Evolutionary conservation across 2,113 vertebrate species (phyloP), one percentile per base, ranked within the genome.

Genomic region (Eupsittula cactorum): DNA sequence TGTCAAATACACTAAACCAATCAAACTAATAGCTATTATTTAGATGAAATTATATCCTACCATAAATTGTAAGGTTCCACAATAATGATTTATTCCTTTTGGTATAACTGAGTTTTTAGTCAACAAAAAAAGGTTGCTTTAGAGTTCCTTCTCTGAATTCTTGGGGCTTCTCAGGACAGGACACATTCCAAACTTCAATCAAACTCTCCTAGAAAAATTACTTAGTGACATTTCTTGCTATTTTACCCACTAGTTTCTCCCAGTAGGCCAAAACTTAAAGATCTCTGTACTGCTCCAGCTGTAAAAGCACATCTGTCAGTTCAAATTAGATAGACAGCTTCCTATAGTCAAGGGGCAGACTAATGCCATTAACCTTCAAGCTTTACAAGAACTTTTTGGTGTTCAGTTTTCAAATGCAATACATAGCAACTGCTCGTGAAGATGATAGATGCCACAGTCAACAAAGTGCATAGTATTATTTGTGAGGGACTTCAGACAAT

Each of bases 281-380:
- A 87, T 88, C 60, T 79, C 78, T 75, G 33, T 62, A 50, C 33
- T 78, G 31, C 55, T 75, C 79, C 96, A 97, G 95, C 97, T 97
- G 96, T 96, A 93, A 97, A 97, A 97, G 97, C 95, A 97, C 89
- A 96, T 96, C 77, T 96, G 86, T 80, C 78, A 76, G 57, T 82
- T 96, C 91, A 91, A 95, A 95, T 86, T 94, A 95, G 92, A 98
- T 81, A 88, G 97, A 97, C 97, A 95, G 93, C 82, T 97, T 97
- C 95, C 92, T 96, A 94, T 50, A 85, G 92, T 78, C 82, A 79
- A 79, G 91, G 86, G 95, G 60, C 73, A 95, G 91, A 90, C 93
- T 95, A 92, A 94, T 95, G 95, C 90, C 92, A 94, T 97, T 98
- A 97, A 96, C 89, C 96, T 97, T 95, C 93, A 87, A 97, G 84